phyloP scores from a whole-genome alignment of 2,888 invertebrate species.

The Parapristionchus giblindavisi region DNA sequence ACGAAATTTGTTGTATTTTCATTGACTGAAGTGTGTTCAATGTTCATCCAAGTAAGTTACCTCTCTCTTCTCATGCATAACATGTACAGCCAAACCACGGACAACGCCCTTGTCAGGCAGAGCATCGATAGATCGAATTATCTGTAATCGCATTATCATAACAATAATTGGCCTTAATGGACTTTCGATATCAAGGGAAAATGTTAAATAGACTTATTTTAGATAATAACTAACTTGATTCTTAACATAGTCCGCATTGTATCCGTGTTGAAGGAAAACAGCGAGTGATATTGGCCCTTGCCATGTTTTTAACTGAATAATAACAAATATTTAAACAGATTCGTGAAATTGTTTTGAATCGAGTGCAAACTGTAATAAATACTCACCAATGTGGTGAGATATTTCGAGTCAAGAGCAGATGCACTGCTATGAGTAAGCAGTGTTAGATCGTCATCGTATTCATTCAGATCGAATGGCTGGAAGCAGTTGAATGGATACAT shows the following conservation, averaged over 20 bases:
- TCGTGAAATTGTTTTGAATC: background rate
- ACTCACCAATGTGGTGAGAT: slow-evolving; percentile 6
- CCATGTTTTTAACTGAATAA: background rate
- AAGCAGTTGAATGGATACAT: too few species aligned
- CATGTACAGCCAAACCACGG: background rate
- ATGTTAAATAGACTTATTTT: too few species aligned
- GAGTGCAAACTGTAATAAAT: background rate
- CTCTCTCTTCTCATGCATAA: background rate
- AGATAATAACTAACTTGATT: background rate
- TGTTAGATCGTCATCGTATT: slow-evolving; percentile 11
- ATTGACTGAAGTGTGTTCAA: too few species aligned
- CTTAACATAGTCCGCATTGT: background rate
- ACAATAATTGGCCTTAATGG: too few species aligned
- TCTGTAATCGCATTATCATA: background rate
- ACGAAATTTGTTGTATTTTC: too few species aligned
- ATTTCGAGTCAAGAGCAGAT: background rate
- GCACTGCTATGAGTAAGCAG: slow-evolving; percentile 19
- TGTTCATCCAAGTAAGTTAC: too few species aligned
- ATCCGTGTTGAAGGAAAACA: background rate
- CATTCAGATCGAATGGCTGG: too few species aligned
- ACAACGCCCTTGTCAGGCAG: background rate
- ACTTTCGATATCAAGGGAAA: too few species aligned
- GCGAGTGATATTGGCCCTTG: slow-evolving; percentile 17
- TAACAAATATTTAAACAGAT: background rate
- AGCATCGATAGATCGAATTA: background rate